Percentiles rank a stretch among this genome's conserved stretches.
phyloP scores from a whole-genome alignment of 2,888 invertebrate genomes.

The Andrena camellia region DNA sequence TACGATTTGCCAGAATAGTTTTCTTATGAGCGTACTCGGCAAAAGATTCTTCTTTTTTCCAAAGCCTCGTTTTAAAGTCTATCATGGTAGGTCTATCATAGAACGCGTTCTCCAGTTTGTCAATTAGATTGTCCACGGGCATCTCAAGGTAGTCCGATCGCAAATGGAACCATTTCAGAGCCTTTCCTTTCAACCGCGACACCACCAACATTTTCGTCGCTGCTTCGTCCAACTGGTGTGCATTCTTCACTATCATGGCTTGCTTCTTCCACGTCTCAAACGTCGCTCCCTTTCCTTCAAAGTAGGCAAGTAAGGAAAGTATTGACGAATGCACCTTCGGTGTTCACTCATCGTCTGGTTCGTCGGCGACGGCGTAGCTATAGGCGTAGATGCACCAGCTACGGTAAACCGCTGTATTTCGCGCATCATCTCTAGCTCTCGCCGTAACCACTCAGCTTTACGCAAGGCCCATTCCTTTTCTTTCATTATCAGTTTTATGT shows the following conservation, averaged over 20 bases:
- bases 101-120: neutral
- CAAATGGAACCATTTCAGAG: slow-evolving; percentile 8
- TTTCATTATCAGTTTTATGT: too few species aligned
- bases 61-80: neutral
- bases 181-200: neutral
- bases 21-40: slow-evolving; percentile 6
- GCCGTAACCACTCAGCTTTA: too few species aligned
- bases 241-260: neutral
- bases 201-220: slow-evolving; percentile 2
- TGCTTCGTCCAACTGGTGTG: neutral
- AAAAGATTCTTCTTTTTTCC: slow-evolving; percentile 11
- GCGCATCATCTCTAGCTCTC: too few species aligned
- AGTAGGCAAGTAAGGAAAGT: neutral
- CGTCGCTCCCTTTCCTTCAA: neutral
- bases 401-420: neutral
- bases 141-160: slow-evolving; percentile 9
- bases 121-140: neutral
- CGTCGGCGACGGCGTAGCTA: neutral
- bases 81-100: neutral
- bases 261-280: neutral
- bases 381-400: neutral
- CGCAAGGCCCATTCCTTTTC: too few species aligned
- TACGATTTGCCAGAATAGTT: slow-evolving; percentile 19
- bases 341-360: neutral
- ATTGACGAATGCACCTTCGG: neutral